These are phyloP conservation scores for Drosophila fuyamai DNA, from an alignment of 1,140 invertebrate genomes.

Conservation along the genomic window DNA sequence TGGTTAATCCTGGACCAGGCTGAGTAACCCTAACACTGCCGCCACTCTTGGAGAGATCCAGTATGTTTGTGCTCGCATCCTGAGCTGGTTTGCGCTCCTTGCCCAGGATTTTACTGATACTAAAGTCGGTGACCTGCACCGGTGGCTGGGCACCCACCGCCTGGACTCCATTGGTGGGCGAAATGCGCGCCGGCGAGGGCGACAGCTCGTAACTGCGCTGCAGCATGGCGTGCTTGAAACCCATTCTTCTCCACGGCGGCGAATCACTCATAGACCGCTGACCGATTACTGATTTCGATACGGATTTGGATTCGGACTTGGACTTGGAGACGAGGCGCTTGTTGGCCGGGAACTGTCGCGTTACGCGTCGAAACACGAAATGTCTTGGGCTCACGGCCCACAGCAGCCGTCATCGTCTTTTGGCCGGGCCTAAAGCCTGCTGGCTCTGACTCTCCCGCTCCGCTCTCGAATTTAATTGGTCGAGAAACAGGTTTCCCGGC, in stretches of 20 bases:
- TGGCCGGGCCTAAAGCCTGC: slow-evolving; percentile 39
- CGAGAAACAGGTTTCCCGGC: slow-evolving; percentile 64
- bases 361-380: slow-evolving; percentile 77
- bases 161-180: slow-evolving; percentile 22
- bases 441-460: slow-evolving; percentile 1
- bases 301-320: neutral
- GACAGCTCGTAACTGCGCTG: slow-evolving; percentile 74
- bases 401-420: slow-evolving; percentile 62
- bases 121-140: slow-evolving; percentile 76
- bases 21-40: neutral
- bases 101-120: slow-evolving; percentile 77
- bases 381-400: slow-evolving; percentile 51
- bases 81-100: slow-evolving; percentile 46
- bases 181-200: slow-evolving; percentile 53
- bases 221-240: slow-evolving; percentile 80
- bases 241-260: slow-evolving; percentile 54
- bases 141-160: slow-evolving; percentile 20
- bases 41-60: slow-evolving; percentile 75
- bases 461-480: slow-evolving; percentile 71
- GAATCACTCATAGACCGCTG: slow-evolving; percentile 51
- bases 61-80: slow-evolving; percentile 44
- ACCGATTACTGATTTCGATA: slow-evolving; percentile 3
- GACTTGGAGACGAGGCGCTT: slow-evolving; percentile 2
- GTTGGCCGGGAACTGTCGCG: slow-evolving; percentile 67
- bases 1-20: slow-evolving; percentile 1